A percentile compares a stretch with the other conserved stretches of the same genome.
These are phyloP conservation scores for Nyctereutes procyonoides DNA, from an alignment of 2,113 vertebrate species.

Conservation along the genomic window DNA sequence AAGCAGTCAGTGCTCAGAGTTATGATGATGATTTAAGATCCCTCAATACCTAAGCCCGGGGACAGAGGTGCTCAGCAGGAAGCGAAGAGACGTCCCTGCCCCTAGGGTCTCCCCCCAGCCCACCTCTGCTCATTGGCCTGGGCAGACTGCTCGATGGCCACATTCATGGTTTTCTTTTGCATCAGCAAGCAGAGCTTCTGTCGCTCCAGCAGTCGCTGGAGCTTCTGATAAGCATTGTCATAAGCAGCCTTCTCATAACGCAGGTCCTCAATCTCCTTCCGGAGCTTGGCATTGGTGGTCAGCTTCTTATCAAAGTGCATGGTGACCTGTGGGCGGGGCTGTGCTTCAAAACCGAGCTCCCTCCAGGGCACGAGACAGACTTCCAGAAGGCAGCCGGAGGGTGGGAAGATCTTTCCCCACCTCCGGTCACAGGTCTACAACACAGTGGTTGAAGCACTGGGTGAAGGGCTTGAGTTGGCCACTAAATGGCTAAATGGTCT, in stretches of 20 bases:
- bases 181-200: not conserved
- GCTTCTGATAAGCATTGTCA: conserved; percentile 72
- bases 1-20: not conserved
- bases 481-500: not conserved
- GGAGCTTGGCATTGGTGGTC: conserved; percentile 75
- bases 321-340: conserved; percentile 68
- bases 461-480: not conserved
- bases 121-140: conserved; percentile 83
- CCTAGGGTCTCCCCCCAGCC: rapidly evolving
- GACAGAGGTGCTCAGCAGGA: not conserved
- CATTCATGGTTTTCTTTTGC: conserved; percentile 77
- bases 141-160: conserved; percentile 50
- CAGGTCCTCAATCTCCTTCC: conserved; percentile 77
- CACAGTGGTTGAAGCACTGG: rapidly evolving
- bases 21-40: not conserved
- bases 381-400: not conserved
- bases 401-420: not conserved
- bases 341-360: not conserved
- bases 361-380: not conserved
- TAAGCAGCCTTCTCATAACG: conserved; percentile 77
- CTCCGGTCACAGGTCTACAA: not conserved
- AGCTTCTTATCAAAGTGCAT: conserved; percentile 74
- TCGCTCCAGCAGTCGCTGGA: not conserved
- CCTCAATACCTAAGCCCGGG: not conserved
- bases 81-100: not conserved